These are phyloP conservation scores for Gallirallus australis DNA, from an alignment of 2,797 vertebrate genomes.

Conservation along the genomic window DNA sequence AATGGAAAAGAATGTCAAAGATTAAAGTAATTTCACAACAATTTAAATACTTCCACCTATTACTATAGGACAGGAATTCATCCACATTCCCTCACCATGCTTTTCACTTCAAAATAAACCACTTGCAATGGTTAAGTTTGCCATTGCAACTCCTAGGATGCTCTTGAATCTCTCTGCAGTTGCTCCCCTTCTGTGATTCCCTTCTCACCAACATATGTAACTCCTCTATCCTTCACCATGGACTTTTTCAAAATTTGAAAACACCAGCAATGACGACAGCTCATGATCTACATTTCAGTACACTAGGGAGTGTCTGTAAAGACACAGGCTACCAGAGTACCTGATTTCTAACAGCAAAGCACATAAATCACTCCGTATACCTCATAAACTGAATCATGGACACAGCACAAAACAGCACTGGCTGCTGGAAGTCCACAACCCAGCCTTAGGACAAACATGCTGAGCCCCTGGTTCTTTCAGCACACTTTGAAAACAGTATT, in stretches of 20 bases:
- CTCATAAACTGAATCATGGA: neutral
- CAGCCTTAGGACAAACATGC: neutral
- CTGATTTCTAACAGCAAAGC: neutral
- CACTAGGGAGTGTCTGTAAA: neutral
- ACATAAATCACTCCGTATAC: neutral
- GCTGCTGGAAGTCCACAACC: neutral
- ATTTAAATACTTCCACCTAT: conserved; percentile 12
- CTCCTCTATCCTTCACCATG: neutral
- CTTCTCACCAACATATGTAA: neutral
- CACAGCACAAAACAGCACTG: neutral
- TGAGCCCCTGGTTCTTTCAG: neutral
- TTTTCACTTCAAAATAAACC: neutral
- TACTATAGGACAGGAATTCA: neutral
- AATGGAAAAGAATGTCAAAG: conserved; percentile 33
- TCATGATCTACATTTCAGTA: neutral
- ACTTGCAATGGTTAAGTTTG: neutral
- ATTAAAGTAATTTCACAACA: conserved; percentile 75
- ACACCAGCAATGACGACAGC: neutral
- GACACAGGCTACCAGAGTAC: neutral
- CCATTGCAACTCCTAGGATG: neutral
- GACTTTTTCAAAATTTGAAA: neutral
- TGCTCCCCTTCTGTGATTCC: neutral
- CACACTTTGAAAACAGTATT: neutral
- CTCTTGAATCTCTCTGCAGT: neutral
- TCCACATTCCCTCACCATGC: neutral